A percentile compares a stretch with the other conserved stretches of the same genome.
Conservation (phyloP, 2,113 vertebrate species). For the Cyprinodon brontotheroides region DNA sequence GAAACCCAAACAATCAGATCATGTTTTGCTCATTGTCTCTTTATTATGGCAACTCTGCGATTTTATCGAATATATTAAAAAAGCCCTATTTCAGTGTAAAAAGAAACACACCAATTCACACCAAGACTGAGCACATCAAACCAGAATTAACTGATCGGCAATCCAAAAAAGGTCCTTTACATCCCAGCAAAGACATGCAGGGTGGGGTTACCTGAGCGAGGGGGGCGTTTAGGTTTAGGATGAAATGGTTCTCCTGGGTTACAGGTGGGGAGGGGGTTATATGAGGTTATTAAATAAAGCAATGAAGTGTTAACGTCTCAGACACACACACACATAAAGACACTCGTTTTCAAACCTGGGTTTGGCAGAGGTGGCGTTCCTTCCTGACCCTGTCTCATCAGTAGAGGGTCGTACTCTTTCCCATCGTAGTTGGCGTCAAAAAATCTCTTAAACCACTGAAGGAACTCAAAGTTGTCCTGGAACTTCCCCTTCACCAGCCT, state of each 20-base stretch:
- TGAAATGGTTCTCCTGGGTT: constrained; percentile 92
- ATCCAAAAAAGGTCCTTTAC: constrained; percentile 3
- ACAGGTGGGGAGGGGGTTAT: constrained; percentile 73
- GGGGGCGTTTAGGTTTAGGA: constrained; percentile 88
- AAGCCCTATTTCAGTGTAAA: too few relatives aligned
- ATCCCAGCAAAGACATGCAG: constrained; percentile 11
- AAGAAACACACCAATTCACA: background rate
- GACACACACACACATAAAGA: background rate
- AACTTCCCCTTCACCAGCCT: constrained; percentile 94
- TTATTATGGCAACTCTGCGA: too few relatives aligned
- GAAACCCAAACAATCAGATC: too few relatives aligned
- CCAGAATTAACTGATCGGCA: background rate
- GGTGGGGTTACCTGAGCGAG: constrained; percentile 85
- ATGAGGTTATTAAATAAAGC: constrained; percentile 50
- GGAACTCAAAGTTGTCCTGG: constrained; percentile 99
- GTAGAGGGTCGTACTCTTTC: constrained; percentile 93
- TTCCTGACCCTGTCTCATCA: constrained; percentile 92
- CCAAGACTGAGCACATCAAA: background rate
- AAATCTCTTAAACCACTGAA: constrained; percentile 99
- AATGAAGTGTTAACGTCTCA: constrained; percentile 12
- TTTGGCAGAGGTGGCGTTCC: constrained; percentile 83
- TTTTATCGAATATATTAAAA: too few relatives aligned
- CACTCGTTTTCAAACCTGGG: constrained; percentile 80
- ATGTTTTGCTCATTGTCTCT: background rate
- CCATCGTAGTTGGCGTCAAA: constrained; percentile 97